These are phyloP conservation scores for Pelobates cultripes DNA, from an alignment of 2,797 vertebrate species.

Conservation along the genomic window DNA sequence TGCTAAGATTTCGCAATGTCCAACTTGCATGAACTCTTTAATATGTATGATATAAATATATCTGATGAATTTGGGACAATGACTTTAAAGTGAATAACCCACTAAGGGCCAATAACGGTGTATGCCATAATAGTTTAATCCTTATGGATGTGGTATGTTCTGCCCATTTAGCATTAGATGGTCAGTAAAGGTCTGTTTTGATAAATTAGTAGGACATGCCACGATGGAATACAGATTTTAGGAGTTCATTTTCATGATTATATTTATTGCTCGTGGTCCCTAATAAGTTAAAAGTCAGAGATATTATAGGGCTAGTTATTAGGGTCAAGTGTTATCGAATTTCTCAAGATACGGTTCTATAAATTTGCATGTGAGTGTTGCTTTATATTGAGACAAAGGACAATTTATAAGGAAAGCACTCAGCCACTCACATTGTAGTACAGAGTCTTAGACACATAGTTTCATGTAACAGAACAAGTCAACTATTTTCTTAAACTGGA, in stretches of 20 bases:
- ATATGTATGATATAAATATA: not conserved
- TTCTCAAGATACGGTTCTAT: not conserved
- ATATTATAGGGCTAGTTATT: not conserved
- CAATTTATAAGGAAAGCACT: not conserved
- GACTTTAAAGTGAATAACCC: too few species aligned
- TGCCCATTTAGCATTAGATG: too few species aligned
- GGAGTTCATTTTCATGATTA: too few species aligned
- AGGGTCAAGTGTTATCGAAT: not conserved
- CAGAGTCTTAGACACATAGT: not conserved
- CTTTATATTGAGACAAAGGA: not conserved
- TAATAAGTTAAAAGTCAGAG: not conserved
- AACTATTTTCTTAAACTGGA: not conserved
- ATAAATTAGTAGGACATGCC: too few species aligned
- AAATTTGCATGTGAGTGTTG: not conserved
- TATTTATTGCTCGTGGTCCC: not conserved
- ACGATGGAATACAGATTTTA: too few species aligned
- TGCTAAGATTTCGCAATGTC: not conserved
- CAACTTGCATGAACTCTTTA: not conserved
- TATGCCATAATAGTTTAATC: too few species aligned
- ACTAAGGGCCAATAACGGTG: too few species aligned
- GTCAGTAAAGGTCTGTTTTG: too few species aligned
- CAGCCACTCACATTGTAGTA: not conserved
- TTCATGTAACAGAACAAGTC: not conserved
- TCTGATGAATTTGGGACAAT: not conserved
- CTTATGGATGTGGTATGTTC: too few species aligned